Evolutionary conservation across 2,888 invertebrate species (phyloP).

Genomic region (Rotaria magnacalcarata): DNA sequence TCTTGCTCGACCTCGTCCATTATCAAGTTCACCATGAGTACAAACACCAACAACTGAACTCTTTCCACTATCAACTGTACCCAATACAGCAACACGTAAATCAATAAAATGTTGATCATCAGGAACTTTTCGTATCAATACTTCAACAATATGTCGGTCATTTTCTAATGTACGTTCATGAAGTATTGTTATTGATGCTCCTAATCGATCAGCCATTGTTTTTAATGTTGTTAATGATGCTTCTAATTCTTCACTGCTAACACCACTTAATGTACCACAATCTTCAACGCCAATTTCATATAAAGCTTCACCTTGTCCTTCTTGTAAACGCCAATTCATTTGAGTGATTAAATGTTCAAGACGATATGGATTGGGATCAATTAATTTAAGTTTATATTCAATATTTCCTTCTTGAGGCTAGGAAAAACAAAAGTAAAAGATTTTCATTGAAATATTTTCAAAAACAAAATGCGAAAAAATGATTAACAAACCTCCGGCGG

Average conservation of each 20-base stretch:
- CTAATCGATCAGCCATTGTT: slow-evolving; percentile 75
- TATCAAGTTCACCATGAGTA: slow-evolving; percentile 89
- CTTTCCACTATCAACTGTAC: slow-evolving; percentile 45
- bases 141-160: slow-evolving; percentile 66
- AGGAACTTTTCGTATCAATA: slow-evolving; percentile 75
- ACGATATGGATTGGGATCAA: slow-evolving; percentile 81
- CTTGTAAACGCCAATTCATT: slow-evolving; percentile 93
- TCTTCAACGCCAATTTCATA: slow-evolving; percentile 79
- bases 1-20: slow-evolving; percentile 86
- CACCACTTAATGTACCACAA: slow-evolving; percentile 74
- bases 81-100: slow-evolving; percentile 42
- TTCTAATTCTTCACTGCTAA: slow-evolving; percentile 76
- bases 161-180: slow-evolving; percentile 66
- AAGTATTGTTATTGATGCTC: slow-evolving; percentile 74
- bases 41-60: slow-evolving; percentile 57
- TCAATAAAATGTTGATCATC: slow-evolving; percentile 59
- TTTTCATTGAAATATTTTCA: neutral
- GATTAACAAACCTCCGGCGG: neutral
- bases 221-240: slow-evolving; percentile 77
- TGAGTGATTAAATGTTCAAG: slow-evolving; percentile 95
- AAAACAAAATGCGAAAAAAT: neutral
- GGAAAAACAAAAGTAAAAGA: neutral
- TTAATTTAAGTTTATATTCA: slow-evolving; percentile 71
- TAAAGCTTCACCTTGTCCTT: slow-evolving; percentile 91
- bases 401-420: slow-evolving; percentile 45